Evolutionary conservation across 1,140 invertebrate species (phyloP).

Genomic region (Adelges cooleyi): DNA sequence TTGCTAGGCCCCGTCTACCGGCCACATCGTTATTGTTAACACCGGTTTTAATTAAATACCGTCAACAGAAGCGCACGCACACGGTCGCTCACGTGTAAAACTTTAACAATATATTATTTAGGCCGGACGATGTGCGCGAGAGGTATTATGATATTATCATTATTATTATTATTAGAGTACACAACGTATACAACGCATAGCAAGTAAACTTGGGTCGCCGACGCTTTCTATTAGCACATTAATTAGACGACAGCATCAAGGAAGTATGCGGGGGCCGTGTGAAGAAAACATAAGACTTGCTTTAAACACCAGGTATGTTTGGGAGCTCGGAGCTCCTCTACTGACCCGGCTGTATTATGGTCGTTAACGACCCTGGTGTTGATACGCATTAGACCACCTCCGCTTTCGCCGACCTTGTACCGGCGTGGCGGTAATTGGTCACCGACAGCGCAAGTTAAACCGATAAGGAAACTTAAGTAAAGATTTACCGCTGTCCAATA

Average conservation of each 20-base stretch:
- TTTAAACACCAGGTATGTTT: not conserved
- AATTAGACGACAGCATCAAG: not conserved
- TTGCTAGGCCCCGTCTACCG: not conserved
- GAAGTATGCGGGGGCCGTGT: not conserved
- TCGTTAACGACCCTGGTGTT: not conserved
- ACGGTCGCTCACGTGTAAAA: not conserved
- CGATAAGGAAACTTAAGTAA: too few species aligned
- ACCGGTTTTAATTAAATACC: conserved; percentile 26
- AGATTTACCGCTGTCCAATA: too few species aligned
- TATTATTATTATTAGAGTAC: not conserved
- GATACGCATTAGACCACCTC: not conserved
- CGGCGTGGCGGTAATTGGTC: not conserved
- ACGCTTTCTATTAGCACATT: conserved; percentile 19
- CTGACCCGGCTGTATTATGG: not conserved
- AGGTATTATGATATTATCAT: not conserved
- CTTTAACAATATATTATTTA: conserved; percentile 14
- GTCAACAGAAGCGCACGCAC: not conserved
- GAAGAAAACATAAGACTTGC: conserved; percentile 18
- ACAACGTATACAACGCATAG: too few species aligned
- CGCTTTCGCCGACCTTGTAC: not conserved
- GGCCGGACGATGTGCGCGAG: not conserved
- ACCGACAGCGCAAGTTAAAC: not conserved
- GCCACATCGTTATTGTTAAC: conserved; percentile 18
- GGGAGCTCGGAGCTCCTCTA: not conserved
- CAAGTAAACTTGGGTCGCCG: not conserved